Conservation (phyloP, 2,888 invertebrate species). For the Eurois occulta region DNA sequence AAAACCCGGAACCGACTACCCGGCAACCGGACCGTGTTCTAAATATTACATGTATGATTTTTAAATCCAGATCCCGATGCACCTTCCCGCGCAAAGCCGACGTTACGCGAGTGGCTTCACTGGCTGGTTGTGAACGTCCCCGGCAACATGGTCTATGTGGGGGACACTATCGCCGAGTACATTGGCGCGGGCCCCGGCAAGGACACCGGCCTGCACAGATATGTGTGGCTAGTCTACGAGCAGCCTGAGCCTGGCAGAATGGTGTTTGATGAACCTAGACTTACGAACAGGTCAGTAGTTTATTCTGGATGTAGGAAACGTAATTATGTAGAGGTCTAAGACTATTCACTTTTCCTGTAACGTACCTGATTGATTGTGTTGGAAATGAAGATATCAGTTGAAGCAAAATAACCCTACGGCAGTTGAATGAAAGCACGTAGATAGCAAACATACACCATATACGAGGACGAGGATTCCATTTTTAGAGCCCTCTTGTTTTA, state of each 20-base stretch:
- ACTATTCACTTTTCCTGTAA: neutral
- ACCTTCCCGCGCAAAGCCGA: slow-evolving; percentile 94
- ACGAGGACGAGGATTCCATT: neutral
- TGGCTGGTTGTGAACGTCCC: slow-evolving; percentile 95
- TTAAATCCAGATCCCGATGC: slow-evolving; percentile 95
- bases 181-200: slow-evolving; percentile 95
- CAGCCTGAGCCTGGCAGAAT: slow-evolving; percentile 90
- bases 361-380: neutral
- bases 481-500: neutral
- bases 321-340: neutral
- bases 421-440: neutral
- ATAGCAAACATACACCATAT: neutral
- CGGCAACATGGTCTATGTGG: slow-evolving; percentile 92
- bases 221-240: slow-evolving; percentile 94
- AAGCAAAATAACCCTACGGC: neutral
- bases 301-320: neutral
- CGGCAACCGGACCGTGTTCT: too few relatives aligned
- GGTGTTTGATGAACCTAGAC: slow-evolving; percentile 88
- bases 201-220: slow-evolving; percentile 94
- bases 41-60: too few relatives aligned
- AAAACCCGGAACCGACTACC: too few relatives aligned
- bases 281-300: slow-evolving; percentile 85
- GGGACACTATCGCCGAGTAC: slow-evolving; percentile 93
- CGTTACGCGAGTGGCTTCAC: slow-evolving; percentile 96
- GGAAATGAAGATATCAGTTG: neutral